phyloP scores from a whole-genome alignment of 2,888 invertebrate species.

The Cantharis nigra region DNA sequence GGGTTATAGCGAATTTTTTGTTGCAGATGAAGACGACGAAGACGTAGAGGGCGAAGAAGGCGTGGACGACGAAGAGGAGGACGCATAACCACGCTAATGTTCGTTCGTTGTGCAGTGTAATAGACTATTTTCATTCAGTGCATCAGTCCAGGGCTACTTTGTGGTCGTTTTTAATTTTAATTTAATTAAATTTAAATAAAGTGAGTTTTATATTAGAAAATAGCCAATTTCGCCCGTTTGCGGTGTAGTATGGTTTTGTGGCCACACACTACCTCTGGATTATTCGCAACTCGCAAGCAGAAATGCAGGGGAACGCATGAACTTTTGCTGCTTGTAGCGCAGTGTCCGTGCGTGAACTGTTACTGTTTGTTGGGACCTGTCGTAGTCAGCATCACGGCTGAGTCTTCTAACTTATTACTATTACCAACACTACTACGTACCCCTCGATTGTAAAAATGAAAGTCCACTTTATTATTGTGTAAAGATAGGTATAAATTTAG shows the following conservation, averaged over 20 bases:
- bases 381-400: conserved; percentile 32
- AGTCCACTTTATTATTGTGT: conserved; percentile 56
- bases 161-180: conserved; percentile 41
- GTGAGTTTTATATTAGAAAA: conserved; percentile 39
- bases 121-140: conserved; percentile 44
- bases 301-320: conserved; percentile 29
- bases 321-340: conserved; percentile 24
- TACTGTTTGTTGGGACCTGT: conserved; percentile 33
- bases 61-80: conserved; percentile 55
- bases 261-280: conserved; percentile 32
- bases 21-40: conserved; percentile 54
- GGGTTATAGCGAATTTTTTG: conserved; percentile 22
- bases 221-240: conserved; percentile 25
- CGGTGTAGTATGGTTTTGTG: conserved; percentile 1
- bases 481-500: conserved; percentile 58
- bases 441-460: conserved; percentile 57
- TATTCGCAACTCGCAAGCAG: conserved; percentile 27
- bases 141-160: conserved; percentile 51
- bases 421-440: conserved; percentile 51
- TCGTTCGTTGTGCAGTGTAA: conserved; percentile 44
- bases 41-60: conserved; percentile 55
- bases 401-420: conserved; percentile 43
- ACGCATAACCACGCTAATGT: conserved; percentile 54
- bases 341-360: conserved; percentile 31
- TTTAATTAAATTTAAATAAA: conserved; percentile 36